These are phyloP conservation scores for Turnix velox DNA, from an alignment of 2,113 vertebrate genomes.

Conservation along the genomic window DNA sequence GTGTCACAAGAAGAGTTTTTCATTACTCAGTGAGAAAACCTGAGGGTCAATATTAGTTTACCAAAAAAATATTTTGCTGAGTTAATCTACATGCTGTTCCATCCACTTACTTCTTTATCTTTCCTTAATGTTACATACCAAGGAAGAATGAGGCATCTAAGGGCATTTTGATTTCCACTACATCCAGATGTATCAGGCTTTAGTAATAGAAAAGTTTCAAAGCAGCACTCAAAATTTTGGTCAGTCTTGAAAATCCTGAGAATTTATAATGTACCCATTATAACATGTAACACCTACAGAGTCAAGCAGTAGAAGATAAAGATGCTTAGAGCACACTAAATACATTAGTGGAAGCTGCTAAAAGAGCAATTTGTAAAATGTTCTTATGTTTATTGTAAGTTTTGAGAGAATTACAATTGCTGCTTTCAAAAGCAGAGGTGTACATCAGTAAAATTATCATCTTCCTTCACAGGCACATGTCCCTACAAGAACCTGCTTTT, in stretches of 20 bases:
- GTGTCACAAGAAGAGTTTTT: background rate
- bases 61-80: background rate
- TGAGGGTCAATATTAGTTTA: background rate
- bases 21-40: background rate
- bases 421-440: background rate
- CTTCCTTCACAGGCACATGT: fast-evolving
- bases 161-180: background rate
- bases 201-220: background rate
- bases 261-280: background rate
- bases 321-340: background rate
- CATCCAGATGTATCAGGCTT: background rate
- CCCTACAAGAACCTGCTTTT: background rate
- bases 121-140: background rate
- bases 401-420: background rate
- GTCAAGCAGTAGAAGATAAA: background rate
- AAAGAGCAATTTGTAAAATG: background rate
- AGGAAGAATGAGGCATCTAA: background rate
- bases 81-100: background rate
- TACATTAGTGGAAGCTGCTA: background rate
- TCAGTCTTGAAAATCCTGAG: background rate
- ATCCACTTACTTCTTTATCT: background rate
- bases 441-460: fast-evolving
- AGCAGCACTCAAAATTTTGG: background rate
- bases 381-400: background rate
- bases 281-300: background rate